phyloP scores from a whole-genome alignment of 23 tunicate genomes.

The Halocynthia aurantium region DNA sequence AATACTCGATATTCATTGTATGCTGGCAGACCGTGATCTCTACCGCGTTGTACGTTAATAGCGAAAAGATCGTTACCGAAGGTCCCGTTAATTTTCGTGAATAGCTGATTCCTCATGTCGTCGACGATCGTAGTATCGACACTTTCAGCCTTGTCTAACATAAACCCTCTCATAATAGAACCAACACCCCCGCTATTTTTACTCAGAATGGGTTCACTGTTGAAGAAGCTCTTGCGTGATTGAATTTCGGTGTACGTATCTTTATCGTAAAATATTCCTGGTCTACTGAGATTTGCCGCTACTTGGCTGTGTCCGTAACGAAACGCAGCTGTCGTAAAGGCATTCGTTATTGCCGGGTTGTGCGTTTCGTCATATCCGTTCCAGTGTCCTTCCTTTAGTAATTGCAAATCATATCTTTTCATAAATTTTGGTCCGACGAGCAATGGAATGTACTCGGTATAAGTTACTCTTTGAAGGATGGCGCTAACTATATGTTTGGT shows the following conservation, averaged over 20 bases:
- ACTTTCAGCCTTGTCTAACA: constrained; percentile 37
- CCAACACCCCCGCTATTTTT: constrained; percentile 35
- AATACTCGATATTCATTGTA: constrained; percentile 75
- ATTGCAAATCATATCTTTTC: constrained; percentile 37
- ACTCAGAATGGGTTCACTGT: constrained; percentile 36
- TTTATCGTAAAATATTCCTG: constrained; percentile 33
- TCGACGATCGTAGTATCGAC: constrained; percentile 45
- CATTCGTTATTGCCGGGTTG: constrained; percentile 66
- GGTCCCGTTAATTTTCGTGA: constrained; percentile 7
- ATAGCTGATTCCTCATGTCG: constrained; percentile 56
- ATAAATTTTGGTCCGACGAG: constrained; percentile 48
- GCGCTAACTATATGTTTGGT: constrained; percentile 55
- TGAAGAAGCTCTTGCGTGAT: constrained; percentile 42
- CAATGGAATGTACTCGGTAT: constrained; percentile 65
- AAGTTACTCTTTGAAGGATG: constrained; percentile 54
- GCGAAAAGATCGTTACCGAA: constrained; percentile 32
- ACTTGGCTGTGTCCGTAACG: constrained; percentile 79
- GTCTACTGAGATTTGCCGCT: constrained; percentile 23
- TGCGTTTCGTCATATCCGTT: constrained; percentile 67
- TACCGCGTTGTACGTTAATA: constrained; percentile 74
- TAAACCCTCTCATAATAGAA: constrained; percentile 64
- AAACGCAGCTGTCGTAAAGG: constrained; percentile 85
- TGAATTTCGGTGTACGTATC: background rate
- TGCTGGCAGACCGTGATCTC: constrained; percentile 85
- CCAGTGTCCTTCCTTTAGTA: constrained; percentile 38